These are phyloP conservation scores for Ianthella basta DNA, from an alignment of 37 sponge, comb jelly and placozoan species.

Conservation along the genomic window DNA sequence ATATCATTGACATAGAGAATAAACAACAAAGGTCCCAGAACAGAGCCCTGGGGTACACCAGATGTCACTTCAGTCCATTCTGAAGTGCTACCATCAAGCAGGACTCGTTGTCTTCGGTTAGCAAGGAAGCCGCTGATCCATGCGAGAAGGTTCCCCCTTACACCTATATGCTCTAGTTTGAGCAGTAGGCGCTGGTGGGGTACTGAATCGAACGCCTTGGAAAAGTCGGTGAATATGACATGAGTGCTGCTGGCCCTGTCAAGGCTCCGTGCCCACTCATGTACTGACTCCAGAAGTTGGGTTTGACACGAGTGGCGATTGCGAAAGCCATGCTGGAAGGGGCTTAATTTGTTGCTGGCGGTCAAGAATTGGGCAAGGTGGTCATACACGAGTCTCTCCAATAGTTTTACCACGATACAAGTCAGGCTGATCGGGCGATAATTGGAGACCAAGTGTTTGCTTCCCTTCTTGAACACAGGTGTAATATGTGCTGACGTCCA, in stretches of 20 bases:
- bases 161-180: conserved; percentile 27
- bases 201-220: conserved; percentile 46
- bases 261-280: conserved; percentile 32
- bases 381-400: conserved; percentile 26
- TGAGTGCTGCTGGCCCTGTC: conserved; percentile 19
- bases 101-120: conserved; percentile 4
- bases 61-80: conserved; percentile 32
- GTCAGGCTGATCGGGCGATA: conserved; percentile 50
- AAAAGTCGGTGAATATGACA: conserved; percentile 40
- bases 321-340: conserved; percentile 35
- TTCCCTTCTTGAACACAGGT: conserved; percentile 49
- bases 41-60: conserved; percentile 46
- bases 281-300: conserved; percentile 34
- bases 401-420: conserved; percentile 21
- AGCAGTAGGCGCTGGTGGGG: conserved; percentile 30
- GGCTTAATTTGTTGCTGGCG: conserved; percentile 14
- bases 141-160: not conserved
- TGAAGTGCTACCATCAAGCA: conserved; percentile 39
- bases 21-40: conserved; percentile 46
- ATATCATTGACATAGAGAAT: conserved; percentile 33
- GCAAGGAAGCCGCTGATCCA: conserved; percentile 13
- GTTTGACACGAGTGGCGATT: conserved; percentile 33
- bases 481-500: conserved; percentile 40
- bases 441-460: conserved; percentile 40
- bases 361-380: not conserved